Conservation (phyloP, 2,113 vertebrate species). For the Anseranas semipalmata region DNA sequence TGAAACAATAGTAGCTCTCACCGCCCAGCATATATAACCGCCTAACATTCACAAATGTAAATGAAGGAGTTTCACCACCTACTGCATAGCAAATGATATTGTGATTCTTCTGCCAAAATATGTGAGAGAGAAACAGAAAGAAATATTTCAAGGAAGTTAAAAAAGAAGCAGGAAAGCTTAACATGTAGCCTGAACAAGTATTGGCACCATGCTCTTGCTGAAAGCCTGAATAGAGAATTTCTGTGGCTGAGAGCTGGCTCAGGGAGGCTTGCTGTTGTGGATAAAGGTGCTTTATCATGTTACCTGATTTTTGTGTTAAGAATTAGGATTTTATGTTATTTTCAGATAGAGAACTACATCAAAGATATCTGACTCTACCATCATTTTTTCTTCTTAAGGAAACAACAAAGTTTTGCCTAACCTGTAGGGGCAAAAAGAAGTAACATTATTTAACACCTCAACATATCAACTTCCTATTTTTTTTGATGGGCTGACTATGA, state of each 20-base stretch:
- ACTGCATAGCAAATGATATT: rapidly evolving
- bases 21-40: background rate
- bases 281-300: background rate
- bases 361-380: background rate
- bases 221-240: background rate
- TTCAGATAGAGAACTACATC: background rate
- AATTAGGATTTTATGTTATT: background rate
- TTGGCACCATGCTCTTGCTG: background rate
- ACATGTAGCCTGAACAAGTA: background rate
- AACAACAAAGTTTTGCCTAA: slow-evolving; percentile 2
- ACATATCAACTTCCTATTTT: slow-evolving; percentile 24
- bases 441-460: slow-evolving; percentile 6
- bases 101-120: background rate
- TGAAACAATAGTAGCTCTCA: background rate
- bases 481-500: slow-evolving; percentile 56
- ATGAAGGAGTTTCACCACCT: background rate
- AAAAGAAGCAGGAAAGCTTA: background rate
- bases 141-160: background rate
- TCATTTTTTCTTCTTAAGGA: background rate
- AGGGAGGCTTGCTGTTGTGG: background rate
- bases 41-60: background rate
- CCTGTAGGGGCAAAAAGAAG: background rate
- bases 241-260: background rate
- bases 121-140: background rate
- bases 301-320: background rate